These are phyloP conservation scores for Tiphia femorata DNA, from an alignment of 2,888 invertebrate genomes.

Conservation along the genomic window DNA sequence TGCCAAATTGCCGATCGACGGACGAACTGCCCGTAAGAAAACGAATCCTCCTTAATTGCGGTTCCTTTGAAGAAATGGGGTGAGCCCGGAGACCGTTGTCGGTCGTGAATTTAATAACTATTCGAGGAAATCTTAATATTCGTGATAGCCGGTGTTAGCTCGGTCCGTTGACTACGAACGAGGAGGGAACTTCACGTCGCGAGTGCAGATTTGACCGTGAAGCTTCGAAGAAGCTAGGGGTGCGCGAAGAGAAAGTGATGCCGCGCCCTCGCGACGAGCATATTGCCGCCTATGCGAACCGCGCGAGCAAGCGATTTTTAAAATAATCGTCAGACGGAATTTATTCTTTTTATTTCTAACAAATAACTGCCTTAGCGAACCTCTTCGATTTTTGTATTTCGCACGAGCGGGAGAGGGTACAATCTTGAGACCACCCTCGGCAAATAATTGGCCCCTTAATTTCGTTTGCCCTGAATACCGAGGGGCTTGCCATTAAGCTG, in stretches of 20 bases:
- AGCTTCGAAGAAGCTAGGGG: too few relatives aligned
- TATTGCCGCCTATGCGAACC: not conserved
- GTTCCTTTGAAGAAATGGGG: constrained; percentile 25
- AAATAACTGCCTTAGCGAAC: too few relatives aligned
- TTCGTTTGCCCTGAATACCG: constrained; percentile 17
- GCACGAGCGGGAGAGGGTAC: too few relatives aligned
- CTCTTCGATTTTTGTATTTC: too few relatives aligned
- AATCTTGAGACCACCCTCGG: constrained; percentile 7
- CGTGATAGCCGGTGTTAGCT: too few relatives aligned
- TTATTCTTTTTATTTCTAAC: too few relatives aligned
- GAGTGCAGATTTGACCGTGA: too few relatives aligned
- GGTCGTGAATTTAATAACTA: not conserved
- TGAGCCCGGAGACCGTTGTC: not conserved
- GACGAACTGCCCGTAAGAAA: constrained; percentile 22
- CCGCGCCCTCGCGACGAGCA: not conserved
- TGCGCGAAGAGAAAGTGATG: too few relatives aligned
- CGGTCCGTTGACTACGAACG: too few relatives aligned
- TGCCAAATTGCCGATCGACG: constrained; percentile 24
- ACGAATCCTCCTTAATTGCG: constrained; percentile 31
- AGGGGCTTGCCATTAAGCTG: constrained; percentile 28
- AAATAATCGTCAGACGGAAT: too few relatives aligned
- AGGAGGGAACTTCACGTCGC: too few relatives aligned
- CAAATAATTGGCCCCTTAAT: constrained; percentile 28
- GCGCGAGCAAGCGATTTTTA: not conserved
- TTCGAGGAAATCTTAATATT: not conserved